Conservation (phyloP, 2,113 vertebrate species). For the Raphicerus campestris region DNA sequence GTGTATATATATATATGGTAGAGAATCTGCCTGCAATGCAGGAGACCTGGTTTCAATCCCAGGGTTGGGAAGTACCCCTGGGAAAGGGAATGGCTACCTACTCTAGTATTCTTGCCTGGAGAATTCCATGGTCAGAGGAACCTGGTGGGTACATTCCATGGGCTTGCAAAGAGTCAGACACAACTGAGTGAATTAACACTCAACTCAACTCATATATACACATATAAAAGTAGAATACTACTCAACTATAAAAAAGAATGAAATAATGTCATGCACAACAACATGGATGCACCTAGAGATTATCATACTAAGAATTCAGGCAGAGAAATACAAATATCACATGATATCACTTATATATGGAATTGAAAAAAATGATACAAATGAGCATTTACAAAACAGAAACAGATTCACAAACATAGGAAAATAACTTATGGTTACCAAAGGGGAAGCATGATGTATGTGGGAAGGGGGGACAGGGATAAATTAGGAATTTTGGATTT, state of each 20-base stretch:
- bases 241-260: background rate
- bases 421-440: background rate
- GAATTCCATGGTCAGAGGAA: background rate
- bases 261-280: background rate
- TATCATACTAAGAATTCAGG: background rate
- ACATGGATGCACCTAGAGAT: background rate
- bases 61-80: background rate
- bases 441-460: background rate
- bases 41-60: background rate
- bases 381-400: background rate
- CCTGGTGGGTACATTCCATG: background rate
- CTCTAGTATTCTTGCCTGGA: background rate
- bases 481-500: background rate
- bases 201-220: background rate
- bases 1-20: background rate
- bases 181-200: background rate
- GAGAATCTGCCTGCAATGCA: background rate
- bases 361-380: background rate
- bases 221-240: background rate
- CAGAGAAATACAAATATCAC: background rate
- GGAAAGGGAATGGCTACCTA: background rate
- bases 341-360: background rate
- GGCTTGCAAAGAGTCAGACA: background rate
- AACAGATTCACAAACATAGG: background rate
- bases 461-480: rapidly evolving